These are phyloP conservation scores for Corydoras maculifer DNA, from an alignment of 2,113 vertebrate genomes.

Conservation along the genomic window DNA sequence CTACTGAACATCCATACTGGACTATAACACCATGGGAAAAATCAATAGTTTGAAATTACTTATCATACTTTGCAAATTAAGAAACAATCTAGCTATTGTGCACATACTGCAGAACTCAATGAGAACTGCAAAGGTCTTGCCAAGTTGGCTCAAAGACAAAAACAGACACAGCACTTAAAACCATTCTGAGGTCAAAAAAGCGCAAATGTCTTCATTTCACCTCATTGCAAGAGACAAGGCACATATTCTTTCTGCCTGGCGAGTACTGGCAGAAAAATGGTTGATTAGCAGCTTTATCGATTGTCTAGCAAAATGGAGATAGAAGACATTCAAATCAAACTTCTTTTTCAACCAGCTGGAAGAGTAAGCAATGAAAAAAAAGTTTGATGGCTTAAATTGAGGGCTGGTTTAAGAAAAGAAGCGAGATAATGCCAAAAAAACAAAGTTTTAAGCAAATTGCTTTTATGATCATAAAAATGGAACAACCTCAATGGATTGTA, in stretches of 20 bases:
- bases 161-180: not conserved
- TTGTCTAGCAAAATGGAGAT: slow-evolving; percentile 20
- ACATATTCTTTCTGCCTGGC: slow-evolving; percentile 1
- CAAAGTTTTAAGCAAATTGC: too few species aligned
- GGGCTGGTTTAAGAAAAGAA: not conserved
- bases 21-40: not conserved
- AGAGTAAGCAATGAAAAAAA: slow-evolving; percentile 3
- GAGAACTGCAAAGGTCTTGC: too few species aligned
- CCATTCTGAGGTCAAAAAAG: slow-evolving; percentile 18
- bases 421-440: not conserved
- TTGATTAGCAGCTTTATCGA: slow-evolving; percentile 15
- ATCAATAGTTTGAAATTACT: not conserved
- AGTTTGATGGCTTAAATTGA: not conserved
- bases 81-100: too few species aligned
- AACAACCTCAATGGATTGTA: too few species aligned
- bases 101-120: too few species aligned
- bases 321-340: slow-evolving; percentile 4
- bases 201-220: slow-evolving; percentile 20
- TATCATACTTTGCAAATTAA: too few species aligned
- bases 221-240: slow-evolving; percentile 5
- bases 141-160: too few species aligned
- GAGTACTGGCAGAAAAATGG: slow-evolving; percentile 11
- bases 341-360: not conserved
- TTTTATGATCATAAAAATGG: too few species aligned
- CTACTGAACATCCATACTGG: not conserved